phyloP scores from a whole-genome alignment of 2,113 vertebrate species.

The Casuarius casuarius region DNA sequence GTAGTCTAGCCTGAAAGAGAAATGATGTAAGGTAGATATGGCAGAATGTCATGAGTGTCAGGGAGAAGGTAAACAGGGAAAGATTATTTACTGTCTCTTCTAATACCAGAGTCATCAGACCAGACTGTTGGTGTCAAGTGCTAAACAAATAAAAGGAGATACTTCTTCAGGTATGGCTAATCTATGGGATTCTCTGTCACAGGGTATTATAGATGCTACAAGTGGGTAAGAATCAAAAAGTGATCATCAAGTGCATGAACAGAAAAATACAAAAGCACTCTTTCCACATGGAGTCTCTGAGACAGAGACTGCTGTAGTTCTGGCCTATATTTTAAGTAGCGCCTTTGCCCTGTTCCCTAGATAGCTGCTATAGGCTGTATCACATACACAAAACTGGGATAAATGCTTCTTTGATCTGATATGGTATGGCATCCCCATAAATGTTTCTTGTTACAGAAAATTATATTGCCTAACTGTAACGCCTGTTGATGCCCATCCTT shows the following conservation, averaged over 20 bases:
- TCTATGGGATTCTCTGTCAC: not conserved
- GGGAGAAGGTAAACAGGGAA: not conserved
- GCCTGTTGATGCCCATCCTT: not conserved
- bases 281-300: not conserved
- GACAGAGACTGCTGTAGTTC: not conserved
- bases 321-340: not conserved
- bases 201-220: not conserved
- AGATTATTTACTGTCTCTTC: conserved; percentile 12
- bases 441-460: not conserved
- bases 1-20: conserved; percentile 2
- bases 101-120: not conserved
- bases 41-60: conserved; percentile 27
- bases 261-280: not conserved
- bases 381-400: not conserved
- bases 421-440: not conserved
- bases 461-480: not conserved
- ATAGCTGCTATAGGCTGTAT: not conserved
- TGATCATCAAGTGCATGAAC: not conserved
- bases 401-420: not conserved
- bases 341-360: not conserved
- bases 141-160: not conserved
- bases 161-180: not conserved
- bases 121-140: not conserved
- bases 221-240: not conserved
- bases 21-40: not conserved